Percentiles rank a stretch among this genome's conserved stretches.
Conservation (phyloP, 2,888 invertebrate genomes). For the Hoplodrina blanda region DNA sequence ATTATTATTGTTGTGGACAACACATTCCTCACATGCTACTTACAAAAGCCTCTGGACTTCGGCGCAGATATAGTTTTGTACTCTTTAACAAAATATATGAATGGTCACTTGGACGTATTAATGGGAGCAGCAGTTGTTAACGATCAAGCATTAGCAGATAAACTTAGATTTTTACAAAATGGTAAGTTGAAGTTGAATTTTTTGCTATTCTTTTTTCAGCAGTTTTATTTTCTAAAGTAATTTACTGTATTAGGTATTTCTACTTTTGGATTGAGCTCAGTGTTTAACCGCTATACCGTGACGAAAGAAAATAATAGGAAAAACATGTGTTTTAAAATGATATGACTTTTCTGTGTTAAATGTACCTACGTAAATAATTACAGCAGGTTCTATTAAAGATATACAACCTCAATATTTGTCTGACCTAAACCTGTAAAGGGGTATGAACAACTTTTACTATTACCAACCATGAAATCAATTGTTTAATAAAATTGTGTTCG, state of each 20-base stretch:
- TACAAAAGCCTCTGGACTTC: conserved; percentile 96
- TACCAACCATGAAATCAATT: no score
- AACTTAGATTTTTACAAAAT: conserved; percentile 96
- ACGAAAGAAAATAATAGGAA: not conserved
- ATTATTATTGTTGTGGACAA: conserved; percentile 62
- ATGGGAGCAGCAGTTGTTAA: conserved; percentile 97
- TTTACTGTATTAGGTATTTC: not conserved
- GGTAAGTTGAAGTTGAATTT: conserved; percentile 84
- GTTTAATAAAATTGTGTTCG: no score
- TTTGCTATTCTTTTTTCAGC: rapidly evolving
- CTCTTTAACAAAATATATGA: conserved; percentile 99
- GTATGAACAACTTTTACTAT: no score
- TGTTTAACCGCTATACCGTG: not conserved
- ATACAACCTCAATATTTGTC: no score
- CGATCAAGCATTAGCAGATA: conserved; percentile 92
- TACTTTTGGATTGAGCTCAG: not conserved
- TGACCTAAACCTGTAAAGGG: no score
- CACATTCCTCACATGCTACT: conserved; percentile 94
- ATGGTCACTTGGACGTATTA: conserved; percentile 99
- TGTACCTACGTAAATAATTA: not conserved
- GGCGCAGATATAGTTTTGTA: conserved; percentile 98
- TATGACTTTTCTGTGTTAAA: not conserved
- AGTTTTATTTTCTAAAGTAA: not conserved
- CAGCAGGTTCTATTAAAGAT: no score
- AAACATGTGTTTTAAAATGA: not conserved